A percentile compares a stretch with the other conserved stretches of the same genome.
Evolutionary conservation across 2,113 vertebrate species (phyloP).

Genomic region (Thalassoma bifasciatum): DNA sequence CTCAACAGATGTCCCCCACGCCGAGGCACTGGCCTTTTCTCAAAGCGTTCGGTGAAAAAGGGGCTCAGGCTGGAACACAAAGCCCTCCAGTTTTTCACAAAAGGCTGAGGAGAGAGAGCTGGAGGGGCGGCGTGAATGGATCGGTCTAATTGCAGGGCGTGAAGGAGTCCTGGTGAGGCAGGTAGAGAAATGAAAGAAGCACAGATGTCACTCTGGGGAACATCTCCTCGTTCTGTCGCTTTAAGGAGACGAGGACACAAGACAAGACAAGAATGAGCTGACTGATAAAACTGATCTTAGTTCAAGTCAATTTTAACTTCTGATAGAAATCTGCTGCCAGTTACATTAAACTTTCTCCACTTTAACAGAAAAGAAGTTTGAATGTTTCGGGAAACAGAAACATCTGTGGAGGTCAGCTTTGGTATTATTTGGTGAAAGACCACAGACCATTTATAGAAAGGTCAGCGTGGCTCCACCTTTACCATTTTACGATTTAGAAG

Average conservation of each 20-base stretch:
- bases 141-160: constrained; percentile 70
- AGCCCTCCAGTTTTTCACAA: constrained; percentile 57
- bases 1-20: constrained; percentile 74
- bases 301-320: not conserved
- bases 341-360: too few species aligned
- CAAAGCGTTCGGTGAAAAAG: constrained; percentile 52
- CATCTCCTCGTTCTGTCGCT: constrained; percentile 43
- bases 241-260: constrained; percentile 2
- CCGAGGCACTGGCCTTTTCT: constrained; percentile 56
- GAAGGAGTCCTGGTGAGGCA: constrained; percentile 60
- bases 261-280: not conserved
- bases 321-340: not conserved
- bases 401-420: too few species aligned
- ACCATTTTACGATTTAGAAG: too few species aligned
- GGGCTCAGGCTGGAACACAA: constrained; percentile 69
- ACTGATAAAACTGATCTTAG: not conserved
- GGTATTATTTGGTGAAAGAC: too few species aligned
- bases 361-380: not conserved
- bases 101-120: constrained; percentile 53
- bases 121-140: constrained; percentile 63
- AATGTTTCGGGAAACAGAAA: too few species aligned
- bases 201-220: constrained; percentile 65
- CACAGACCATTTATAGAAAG: too few species aligned
- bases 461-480: too few species aligned
- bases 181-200: constrained; percentile 66